phyloP scores from a whole-genome alignment of 2,888 invertebrate genomes.

The Prosapia bicincta region DNA sequence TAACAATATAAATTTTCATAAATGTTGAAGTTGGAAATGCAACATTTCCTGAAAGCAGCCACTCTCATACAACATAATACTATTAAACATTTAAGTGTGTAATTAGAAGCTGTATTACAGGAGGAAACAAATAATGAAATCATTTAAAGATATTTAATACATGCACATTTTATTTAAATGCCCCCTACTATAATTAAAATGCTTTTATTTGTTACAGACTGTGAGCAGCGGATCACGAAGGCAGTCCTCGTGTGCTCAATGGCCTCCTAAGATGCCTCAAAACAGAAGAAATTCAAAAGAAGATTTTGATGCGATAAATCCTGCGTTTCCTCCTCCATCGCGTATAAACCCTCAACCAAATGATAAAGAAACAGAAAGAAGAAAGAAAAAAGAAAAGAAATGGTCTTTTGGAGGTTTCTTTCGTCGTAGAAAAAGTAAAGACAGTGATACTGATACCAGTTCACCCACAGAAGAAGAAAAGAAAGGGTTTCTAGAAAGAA shows the following conservation, averaged over 20 bases:
- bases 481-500: slow-evolving; percentile 45
- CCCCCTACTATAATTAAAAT: no score
- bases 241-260: slow-evolving; percentile 9
- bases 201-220: slow-evolving; percentile 46
- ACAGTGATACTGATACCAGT: slow-evolving; percentile 56
- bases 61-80: no score
- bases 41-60: no score
- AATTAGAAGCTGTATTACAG: no score
- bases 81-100: no score
- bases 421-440: slow-evolving; percentile 65
- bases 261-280: slow-evolving; percentile 17
- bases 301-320: slow-evolving; percentile 18
- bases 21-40: no score
- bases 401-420: slow-evolving; percentile 81
- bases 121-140: no score
- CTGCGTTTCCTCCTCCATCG: slow-evolving; percentile 21
- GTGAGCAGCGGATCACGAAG: slow-evolving; percentile 43
- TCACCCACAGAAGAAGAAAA: slow-evolving; percentile 51
- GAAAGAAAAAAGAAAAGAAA: slow-evolving; percentile 62
- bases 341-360: slow-evolving; percentile 35
- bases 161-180: no score
- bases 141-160: no score
- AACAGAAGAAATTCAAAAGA: slow-evolving; percentile 10
- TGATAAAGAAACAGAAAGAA: slow-evolving; percentile 9
- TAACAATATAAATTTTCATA: no score